Evolutionary conservation across 2,797 vertebrate species (phyloP).

Genomic region (Ctenopoma kingsleyae): DNA sequence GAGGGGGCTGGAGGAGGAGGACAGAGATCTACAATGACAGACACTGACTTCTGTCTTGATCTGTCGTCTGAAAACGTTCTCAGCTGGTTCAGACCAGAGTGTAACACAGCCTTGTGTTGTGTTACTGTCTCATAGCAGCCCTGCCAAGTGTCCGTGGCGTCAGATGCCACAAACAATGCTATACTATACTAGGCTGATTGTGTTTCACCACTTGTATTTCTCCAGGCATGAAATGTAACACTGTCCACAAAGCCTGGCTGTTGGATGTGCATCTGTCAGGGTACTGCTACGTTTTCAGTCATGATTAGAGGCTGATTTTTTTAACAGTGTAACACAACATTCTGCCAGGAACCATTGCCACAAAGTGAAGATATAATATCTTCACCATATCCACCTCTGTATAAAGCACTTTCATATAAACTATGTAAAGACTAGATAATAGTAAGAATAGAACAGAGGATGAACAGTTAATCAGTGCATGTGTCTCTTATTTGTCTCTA

Average conservation of each 20-base stretch:
- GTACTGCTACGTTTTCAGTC: constrained; percentile 37
- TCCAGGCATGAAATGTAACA: constrained; percentile 67
- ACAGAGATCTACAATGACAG: constrained; percentile 63
- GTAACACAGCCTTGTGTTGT: constrained; percentile 71
- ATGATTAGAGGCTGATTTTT: constrained; percentile 46
- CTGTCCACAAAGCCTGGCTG: constrained; percentile 50
- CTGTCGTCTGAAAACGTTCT: constrained; percentile 67
- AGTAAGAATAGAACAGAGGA: constrained; percentile 5
- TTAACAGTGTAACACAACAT: constrained; percentile 39
- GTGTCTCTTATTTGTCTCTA: constrained; percentile 61
- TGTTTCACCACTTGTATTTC: constrained; percentile 74
- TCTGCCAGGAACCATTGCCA: constrained; percentile 16
- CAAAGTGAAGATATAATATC: not conserved
- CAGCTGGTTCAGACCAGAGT: constrained; percentile 73
- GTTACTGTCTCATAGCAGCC: constrained; percentile 56
- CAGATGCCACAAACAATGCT: constrained; percentile 81
- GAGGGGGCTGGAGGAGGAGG: constrained; percentile 45
- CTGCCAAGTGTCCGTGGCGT: constrained; percentile 70
- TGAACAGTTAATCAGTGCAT: not conserved
- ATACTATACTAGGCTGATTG: constrained; percentile 75
- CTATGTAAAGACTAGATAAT: constrained; percentile 4
- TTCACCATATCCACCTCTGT: no score
- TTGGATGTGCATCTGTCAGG: constrained; percentile 44
- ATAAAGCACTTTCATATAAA: not conserved
- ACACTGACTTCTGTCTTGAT: constrained; percentile 80